Evolutionary conservation across 2,797 vertebrate species (phyloP).

Genomic region (Myotis daubentonii): DNA sequence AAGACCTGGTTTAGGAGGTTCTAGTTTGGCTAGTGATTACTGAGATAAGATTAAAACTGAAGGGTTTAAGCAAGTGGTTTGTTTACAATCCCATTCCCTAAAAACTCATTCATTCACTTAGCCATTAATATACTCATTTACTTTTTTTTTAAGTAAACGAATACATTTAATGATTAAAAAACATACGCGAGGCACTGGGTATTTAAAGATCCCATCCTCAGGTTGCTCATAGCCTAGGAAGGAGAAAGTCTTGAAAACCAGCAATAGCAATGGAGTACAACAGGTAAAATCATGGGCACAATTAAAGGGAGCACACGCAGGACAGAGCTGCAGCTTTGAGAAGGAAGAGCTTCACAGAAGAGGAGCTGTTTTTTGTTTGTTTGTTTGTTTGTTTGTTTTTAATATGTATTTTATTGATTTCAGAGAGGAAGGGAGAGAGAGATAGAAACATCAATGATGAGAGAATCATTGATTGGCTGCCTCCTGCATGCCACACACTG

Average conservation of each 20-base stretch:
- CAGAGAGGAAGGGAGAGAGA: no score
- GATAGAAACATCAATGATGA: no score
- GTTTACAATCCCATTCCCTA: constrained; percentile 49
- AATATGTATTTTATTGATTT: no score
- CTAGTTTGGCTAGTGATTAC: background rate
- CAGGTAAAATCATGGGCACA: background rate
- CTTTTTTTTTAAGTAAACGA: constrained; percentile 43
- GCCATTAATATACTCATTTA: background rate
- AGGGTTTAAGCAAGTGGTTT: constrained; percentile 31
- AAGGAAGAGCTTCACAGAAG: background rate
- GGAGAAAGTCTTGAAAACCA: background rate
- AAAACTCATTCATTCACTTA: constrained; percentile 15
- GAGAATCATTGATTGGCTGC: no score
- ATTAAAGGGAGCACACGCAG: background rate
- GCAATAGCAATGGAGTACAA: background rate
- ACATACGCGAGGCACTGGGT: background rate
- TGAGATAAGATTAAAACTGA: constrained; percentile 46
- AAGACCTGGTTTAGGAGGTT: background rate
- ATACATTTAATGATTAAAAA: constrained; percentile 22
- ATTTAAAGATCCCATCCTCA: background rate
- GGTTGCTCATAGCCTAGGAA: background rate
- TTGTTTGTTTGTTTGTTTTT: no score
- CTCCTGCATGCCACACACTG: no score
- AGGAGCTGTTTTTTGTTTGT: background rate
- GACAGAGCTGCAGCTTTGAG: background rate